A percentile compares a stretch with the other conserved stretches of the same genome.
Evolutionary conservation across 2,888 invertebrate genomes (phyloP).

Genomic region (Eupeodes latifasciatus): DNA sequence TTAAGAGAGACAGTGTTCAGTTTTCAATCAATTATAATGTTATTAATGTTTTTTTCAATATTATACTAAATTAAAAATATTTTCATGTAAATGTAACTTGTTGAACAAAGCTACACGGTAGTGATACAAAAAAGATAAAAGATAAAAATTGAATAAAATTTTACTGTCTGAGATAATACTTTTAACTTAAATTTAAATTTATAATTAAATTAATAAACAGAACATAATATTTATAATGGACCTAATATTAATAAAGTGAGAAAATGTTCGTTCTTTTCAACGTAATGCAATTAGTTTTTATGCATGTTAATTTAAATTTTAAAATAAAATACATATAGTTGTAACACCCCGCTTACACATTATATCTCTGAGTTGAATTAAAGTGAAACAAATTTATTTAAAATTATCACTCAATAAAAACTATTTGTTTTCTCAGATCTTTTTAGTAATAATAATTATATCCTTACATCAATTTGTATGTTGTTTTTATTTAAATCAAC

Average conservation of each 20-base stretch:
- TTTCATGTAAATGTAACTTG: slow-evolving; percentile 48
- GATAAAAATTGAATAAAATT: slow-evolving; percentile 25
- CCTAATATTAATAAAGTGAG: slow-evolving; percentile 18
- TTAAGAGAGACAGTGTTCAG: slow-evolving; percentile 51
- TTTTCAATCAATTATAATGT: slow-evolving; percentile 38
- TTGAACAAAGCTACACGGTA: slow-evolving; percentile 38
- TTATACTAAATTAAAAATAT: slow-evolving; percentile 12
- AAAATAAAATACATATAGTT: slow-evolving; percentile 17
- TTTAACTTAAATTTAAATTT: slow-evolving; percentile 41
- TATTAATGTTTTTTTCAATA: slow-evolving; percentile 19
- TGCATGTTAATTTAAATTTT: slow-evolving; percentile 38
- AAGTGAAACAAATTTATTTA: too few species aligned
- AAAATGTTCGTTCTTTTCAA: slow-evolving; percentile 22
- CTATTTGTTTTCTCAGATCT: too few species aligned
- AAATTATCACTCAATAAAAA: too few species aligned
- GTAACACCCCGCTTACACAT: slow-evolving; percentile 2
- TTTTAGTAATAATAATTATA: too few species aligned
- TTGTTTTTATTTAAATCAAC: too few species aligned
- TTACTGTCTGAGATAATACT: slow-evolving; percentile 44
- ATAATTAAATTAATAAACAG: slow-evolving; percentile 26
- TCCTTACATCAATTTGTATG: too few species aligned
- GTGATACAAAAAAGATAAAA: background rate
- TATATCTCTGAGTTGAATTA: background rate
- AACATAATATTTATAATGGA: slow-evolving; percentile 52
- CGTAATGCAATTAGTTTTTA: slow-evolving; percentile 55